Conservation (phyloP, 2,888 invertebrate genomes). For the Griposia aprilina region DNA sequence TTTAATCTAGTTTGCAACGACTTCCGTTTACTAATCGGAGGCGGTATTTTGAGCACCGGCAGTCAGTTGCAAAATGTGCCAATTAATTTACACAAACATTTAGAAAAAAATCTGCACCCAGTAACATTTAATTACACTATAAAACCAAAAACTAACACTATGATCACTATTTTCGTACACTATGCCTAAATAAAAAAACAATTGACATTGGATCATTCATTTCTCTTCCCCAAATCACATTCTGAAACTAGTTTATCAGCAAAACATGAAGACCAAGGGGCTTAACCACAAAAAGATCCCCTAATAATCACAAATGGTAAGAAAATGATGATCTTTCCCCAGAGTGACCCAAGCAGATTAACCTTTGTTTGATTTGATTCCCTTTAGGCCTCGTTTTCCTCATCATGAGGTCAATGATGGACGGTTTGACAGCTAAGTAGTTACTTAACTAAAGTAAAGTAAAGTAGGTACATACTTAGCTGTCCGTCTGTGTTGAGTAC, state of each 20-base stretch:
- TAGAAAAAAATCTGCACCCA: too few relatives aligned
- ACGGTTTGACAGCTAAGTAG: conserved; percentile 14
- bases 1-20: too few relatives aligned
- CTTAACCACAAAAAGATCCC: conserved; percentile 35
- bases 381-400: conserved; percentile 41
- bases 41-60: too few relatives aligned
- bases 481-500: not conserved
- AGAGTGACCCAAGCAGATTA: conserved; percentile 53
- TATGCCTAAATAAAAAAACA: not conserved
- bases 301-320: conserved; percentile 40
- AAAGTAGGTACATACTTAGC: not conserved
- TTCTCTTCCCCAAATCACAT: not conserved
- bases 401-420: conserved; percentile 43
- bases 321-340: conserved; percentile 42
- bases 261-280: conserved; percentile 3
- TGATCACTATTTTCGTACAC: not conserved
- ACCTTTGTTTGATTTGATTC: conserved; percentile 58
- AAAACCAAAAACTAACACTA: too few relatives aligned
- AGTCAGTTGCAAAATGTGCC: too few relatives aligned
- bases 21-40: too few relatives aligned
- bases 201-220: not conserved
- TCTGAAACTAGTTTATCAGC: conserved; percentile 30
- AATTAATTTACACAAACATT: too few relatives aligned
- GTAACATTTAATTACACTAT: too few relatives aligned
- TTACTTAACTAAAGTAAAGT: too few relatives aligned